These are phyloP conservation scores for Poeciliopsis turneri DNA, from an alignment of 2,797 vertebrate species.

Conservation along the genomic window DNA sequence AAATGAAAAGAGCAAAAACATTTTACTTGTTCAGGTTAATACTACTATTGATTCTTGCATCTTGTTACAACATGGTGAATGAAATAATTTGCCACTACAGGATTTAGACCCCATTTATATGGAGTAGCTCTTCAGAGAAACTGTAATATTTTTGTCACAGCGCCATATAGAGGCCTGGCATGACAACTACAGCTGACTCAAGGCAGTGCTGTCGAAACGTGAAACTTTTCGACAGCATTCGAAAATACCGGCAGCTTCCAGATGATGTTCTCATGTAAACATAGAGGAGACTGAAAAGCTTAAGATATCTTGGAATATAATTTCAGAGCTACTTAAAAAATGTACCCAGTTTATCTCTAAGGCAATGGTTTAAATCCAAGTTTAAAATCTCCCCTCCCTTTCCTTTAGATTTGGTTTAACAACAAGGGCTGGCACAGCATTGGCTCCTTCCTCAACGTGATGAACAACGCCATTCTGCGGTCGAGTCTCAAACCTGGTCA, in stretches of 20 bases:
- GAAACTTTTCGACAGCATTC: too few relatives aligned
- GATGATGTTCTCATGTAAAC: too few relatives aligned
- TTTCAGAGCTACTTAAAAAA: neutral
- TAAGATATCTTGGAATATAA: neutral
- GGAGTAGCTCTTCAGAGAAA: too few relatives aligned
- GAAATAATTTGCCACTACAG: neutral
- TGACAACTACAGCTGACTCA: too few relatives aligned
- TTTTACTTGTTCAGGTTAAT: too few relatives aligned
- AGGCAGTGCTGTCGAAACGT: too few relatives aligned
- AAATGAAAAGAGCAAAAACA: too few relatives aligned
- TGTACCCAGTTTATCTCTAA: neutral
- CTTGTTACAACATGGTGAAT: neutral
- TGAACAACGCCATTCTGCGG: conserved; percentile 95
- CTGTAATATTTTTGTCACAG: too few relatives aligned
- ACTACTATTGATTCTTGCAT: neutral
- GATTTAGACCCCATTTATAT: too few relatives aligned
- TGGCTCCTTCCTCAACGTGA: conserved; percentile 92
- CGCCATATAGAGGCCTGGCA: too few relatives aligned
- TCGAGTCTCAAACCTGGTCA: conserved; percentile 84
- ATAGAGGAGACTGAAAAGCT: neutral
- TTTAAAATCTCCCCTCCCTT: neutral
- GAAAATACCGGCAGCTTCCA: too few relatives aligned
- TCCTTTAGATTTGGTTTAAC: conserved; percentile 96
- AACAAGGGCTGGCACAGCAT: conserved; percentile 99
- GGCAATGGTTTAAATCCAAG: neutral